Percentiles rank a stretch among this genome's conserved stretches.
These are phyloP conservation scores for Gallinago paraguaiae DNA, from an alignment of 2,113 vertebrate genomes.

Conservation along the genomic window DNA sequence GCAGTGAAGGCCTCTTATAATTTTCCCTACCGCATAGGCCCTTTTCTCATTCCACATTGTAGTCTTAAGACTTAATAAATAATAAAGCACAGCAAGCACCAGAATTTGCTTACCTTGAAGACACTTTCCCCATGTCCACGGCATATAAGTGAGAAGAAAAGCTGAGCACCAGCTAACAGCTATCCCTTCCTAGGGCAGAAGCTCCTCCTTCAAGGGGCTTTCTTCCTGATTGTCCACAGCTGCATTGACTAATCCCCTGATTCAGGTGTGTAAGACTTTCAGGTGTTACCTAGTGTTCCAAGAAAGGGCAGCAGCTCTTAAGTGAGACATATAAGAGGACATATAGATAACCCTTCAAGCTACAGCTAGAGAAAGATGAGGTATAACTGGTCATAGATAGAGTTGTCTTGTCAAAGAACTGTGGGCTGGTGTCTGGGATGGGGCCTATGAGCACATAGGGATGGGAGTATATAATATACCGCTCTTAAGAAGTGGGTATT, in stretches of 20 bases:
- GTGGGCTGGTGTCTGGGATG: neutral
- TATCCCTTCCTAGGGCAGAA: accelerated
- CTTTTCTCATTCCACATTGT: neutral
- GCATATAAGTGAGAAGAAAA: accelerated
- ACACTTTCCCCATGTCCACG: accelerated
- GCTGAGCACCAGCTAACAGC: accelerated
- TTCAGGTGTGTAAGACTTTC: neutral
- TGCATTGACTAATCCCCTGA: neutral
- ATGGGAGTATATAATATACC: neutral
- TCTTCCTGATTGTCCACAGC: neutral
- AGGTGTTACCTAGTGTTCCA: accelerated
- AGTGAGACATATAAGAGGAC: neutral
- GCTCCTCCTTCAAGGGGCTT: neutral
- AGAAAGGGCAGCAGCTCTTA: neutral
- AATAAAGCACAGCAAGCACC: neutral
- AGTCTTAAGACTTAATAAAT: neutral
- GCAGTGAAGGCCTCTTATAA: neutral
- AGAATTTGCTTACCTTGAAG: neutral
- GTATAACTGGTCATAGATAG: neutral
- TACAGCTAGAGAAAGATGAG: neutral
- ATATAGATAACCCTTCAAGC: neutral
- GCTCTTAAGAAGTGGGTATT: neutral
- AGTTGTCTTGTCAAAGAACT: neutral
- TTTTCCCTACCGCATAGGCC: neutral
- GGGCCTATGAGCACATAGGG: accelerated